Percentiles rank a stretch among this genome's conserved stretches.
phyloP scores from a whole-genome alignment of 2,888 invertebrate species.

The Dioctria linearis region DNA sequence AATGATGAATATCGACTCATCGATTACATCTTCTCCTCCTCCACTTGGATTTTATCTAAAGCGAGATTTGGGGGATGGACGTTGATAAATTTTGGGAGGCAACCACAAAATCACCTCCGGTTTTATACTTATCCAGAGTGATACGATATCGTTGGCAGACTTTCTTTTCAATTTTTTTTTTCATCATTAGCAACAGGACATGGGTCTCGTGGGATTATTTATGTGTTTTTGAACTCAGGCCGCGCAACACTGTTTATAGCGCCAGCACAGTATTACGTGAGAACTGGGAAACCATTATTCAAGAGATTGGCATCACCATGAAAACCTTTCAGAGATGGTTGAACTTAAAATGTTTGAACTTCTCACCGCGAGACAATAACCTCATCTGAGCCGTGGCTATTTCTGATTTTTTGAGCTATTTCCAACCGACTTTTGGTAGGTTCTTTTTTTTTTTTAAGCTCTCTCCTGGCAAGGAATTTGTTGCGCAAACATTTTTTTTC shows the following conservation, averaged over 20 bases:
- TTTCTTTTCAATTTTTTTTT: too few relatives aligned
- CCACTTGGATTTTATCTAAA: not conserved
- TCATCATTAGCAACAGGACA: too few relatives aligned
- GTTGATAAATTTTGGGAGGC: not conserved
- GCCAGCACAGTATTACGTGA: too few relatives aligned
- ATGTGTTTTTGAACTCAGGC: too few relatives aligned
- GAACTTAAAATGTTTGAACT: not conserved
- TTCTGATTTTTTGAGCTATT: not conserved
- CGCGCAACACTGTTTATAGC: too few relatives aligned
- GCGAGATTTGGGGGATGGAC: not conserved
- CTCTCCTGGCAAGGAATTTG: not conserved
- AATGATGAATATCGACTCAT: not conserved
- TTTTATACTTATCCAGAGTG: not conserved
- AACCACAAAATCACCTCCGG: not conserved
- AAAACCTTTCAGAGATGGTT: too few relatives aligned
- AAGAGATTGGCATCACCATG: not conserved
- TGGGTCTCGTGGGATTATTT: too few relatives aligned
- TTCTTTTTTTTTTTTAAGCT: not conserved
- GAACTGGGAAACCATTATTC: not conserved
- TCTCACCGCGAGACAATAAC: not conserved
- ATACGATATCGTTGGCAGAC: not conserved
- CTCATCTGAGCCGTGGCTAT: not conserved
- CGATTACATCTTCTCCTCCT: not conserved
- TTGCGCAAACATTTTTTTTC: not conserved
- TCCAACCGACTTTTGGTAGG: not conserved